phyloP scores from a whole-genome alignment of 23 tunicate genomes.

The Trididemnum clinides region DNA sequence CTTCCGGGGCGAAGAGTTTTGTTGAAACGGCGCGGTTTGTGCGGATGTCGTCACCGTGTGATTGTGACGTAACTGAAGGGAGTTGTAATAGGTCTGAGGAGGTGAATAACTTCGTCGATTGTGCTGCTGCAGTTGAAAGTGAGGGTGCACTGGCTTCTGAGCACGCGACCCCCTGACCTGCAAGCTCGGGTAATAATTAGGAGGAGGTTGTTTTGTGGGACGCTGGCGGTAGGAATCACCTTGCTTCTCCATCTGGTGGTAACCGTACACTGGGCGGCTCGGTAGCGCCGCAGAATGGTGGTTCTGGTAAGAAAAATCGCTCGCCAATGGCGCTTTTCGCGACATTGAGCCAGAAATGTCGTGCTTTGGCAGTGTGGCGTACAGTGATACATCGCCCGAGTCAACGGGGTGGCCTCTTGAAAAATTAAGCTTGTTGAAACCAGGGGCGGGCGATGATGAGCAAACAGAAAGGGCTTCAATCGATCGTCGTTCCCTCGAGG shows the following conservation, averaged over 20 bases:
- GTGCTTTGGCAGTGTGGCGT: too few relatives aligned
- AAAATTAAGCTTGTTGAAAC: background rate
- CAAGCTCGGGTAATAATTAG: constrained; percentile 63
- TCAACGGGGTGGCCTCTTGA: too few relatives aligned
- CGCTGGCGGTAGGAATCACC: too few relatives aligned
- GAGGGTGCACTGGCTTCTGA: background rate
- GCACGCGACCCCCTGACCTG: constrained; percentile 55
- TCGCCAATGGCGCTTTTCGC: too few relatives aligned
- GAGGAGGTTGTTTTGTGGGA: too few relatives aligned
- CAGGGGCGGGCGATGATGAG: background rate
- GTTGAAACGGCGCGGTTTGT: constrained; percentile 3
- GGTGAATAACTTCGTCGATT: background rate
- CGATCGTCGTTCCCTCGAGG: background rate
- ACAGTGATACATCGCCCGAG: too few relatives aligned
- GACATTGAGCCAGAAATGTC: too few relatives aligned
- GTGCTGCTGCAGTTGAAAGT: background rate
- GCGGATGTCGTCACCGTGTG: background rate
- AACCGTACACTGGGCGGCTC: background rate
- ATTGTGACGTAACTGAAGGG: background rate
- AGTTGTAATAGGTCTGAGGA: constrained; percentile 49
- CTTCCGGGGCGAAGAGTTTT: constrained; percentile 14
- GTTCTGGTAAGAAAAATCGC: too few relatives aligned
- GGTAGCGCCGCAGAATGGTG: background rate
- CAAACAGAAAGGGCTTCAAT: background rate
- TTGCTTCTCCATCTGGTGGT: too few relatives aligned